Conservation (phyloP, 2,113 vertebrate genomes). For the Antennarius striatus region DNA sequence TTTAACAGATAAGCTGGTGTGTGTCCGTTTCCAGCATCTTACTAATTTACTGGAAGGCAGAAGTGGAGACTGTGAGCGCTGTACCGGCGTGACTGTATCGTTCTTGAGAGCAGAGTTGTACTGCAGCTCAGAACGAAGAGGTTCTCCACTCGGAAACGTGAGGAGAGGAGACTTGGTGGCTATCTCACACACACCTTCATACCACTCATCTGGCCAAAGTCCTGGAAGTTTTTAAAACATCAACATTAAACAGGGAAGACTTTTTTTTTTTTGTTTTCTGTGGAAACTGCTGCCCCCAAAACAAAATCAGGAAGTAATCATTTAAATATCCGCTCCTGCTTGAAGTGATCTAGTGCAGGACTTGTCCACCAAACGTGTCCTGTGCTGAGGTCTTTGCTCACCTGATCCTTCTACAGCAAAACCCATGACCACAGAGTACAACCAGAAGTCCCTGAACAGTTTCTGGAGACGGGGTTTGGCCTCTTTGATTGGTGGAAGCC, state of each 20-base stretch:
- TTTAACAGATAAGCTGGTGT: background rate
- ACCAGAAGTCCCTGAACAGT: conserved; percentile 97
- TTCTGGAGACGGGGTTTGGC: conserved; percentile 95
- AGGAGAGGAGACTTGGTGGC: conserved; percentile 95
- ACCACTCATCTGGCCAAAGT: conserved; percentile 98
- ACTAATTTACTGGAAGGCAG: background rate
- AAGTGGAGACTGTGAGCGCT: background rate
- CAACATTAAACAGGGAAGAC: too few relatives aligned
- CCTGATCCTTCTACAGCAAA: conserved; percentile 97
- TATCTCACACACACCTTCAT: conserved; percentile 96
- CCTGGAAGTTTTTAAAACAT: conserved; percentile 70
- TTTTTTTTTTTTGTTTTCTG: background rate
- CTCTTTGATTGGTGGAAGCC: conserved; percentile 93
- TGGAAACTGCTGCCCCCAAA: background rate
- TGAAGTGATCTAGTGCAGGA: background rate
- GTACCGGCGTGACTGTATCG: conserved; percentile 92
- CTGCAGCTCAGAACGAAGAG: conserved; percentile 93
- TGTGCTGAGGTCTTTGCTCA: conserved; percentile 52
- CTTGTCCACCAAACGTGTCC: background rate
- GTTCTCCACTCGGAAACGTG: conserved; percentile 95
- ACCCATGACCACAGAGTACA: conserved; percentile 97
- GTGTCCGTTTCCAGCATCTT: background rate
- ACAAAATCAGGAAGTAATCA: background rate
- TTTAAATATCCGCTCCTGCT: background rate
- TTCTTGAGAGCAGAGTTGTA: conserved; percentile 98